Evolutionary conservation across 2,113 vertebrate species (phyloP).

Genomic region (Machaerirhynchus nigripectus): DNA sequence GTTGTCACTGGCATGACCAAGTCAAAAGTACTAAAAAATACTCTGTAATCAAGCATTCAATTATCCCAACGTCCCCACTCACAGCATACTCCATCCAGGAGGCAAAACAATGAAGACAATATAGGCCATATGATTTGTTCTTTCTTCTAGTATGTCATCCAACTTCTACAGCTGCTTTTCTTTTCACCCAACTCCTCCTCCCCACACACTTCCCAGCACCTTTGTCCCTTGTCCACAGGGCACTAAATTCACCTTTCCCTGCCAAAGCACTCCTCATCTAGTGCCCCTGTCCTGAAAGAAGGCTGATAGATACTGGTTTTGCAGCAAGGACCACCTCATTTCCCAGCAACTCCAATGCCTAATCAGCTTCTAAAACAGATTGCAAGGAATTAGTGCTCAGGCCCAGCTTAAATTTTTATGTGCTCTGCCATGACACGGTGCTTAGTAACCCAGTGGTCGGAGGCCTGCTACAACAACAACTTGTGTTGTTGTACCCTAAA

Average conservation of each 20-base stretch:
- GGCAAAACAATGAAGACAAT: background rate
- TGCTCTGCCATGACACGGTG: background rate
- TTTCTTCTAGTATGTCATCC: background rate
- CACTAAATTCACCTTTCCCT: background rate
- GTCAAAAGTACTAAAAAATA: background rate
- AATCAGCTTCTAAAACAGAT: background rate
- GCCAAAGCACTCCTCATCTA: background rate
- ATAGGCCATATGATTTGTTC: background rate
- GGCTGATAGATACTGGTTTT: background rate
- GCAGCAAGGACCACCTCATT: background rate
- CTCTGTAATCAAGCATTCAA: background rate
- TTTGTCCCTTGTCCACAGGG: background rate
- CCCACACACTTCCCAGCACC: background rate
- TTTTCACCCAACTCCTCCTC: background rate
- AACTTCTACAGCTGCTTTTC: background rate
- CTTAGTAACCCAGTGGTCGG: background rate
- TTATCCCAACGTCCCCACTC: background rate
- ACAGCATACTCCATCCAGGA: background rate
- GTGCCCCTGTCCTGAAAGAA: background rate
- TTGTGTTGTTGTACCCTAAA: background rate
- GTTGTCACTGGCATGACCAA: background rate
- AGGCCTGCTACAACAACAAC: background rate
- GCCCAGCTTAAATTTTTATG: background rate
- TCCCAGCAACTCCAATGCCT: background rate
- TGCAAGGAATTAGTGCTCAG: background rate